Percentiles rank a stretch among this genome's conserved stretches.
Evolutionary conservation across 2,797 vertebrate genomes (phyloP).

Genomic region (Enteromius fasciolatus): DNA sequence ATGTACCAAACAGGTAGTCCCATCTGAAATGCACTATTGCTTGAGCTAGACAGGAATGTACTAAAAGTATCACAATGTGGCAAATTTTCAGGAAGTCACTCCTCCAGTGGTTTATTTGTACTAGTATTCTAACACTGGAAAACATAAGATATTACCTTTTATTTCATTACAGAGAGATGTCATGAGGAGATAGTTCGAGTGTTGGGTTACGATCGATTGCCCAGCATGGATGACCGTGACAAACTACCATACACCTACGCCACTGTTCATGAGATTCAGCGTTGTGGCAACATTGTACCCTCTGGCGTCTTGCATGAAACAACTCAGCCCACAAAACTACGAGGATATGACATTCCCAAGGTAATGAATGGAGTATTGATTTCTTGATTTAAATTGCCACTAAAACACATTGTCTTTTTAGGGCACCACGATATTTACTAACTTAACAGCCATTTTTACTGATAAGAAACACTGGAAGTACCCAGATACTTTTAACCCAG

Average conservation of each 20-base stretch:
- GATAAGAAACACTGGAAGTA: too few relatives aligned
- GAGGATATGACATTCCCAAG: conserved; percentile 54
- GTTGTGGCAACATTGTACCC: conserved; percentile 53
- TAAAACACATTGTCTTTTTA: conserved; percentile 17
- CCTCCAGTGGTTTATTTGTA: too few relatives aligned
- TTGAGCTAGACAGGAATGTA: too few relatives aligned
- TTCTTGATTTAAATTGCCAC: neutral
- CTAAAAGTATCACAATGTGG: too few relatives aligned
- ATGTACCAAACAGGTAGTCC: too few relatives aligned
- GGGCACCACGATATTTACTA: conserved; percentile 48
- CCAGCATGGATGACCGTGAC: conserved; percentile 56
- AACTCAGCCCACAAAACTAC: conserved; percentile 40
- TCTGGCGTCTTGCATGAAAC: conserved; percentile 30
- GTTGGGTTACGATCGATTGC: conserved; percentile 53
- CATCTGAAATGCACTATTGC: too few relatives aligned
- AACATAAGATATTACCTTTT: too few relatives aligned
- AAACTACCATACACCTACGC: conserved; percentile 51
- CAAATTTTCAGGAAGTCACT: too few relatives aligned
- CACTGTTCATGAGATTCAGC: conserved; percentile 60
- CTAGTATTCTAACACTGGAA: too few relatives aligned
- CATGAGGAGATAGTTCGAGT: conserved; percentile 58
- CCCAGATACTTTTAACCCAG: too few relatives aligned
- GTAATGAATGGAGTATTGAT: conserved; percentile 10
- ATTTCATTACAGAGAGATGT: conserved; percentile 52
- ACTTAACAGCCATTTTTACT: conserved; percentile 49